Evolutionary conservation across 2,113 vertebrate species (phyloP).

Genomic region (Emydura subglobosa): DNA sequence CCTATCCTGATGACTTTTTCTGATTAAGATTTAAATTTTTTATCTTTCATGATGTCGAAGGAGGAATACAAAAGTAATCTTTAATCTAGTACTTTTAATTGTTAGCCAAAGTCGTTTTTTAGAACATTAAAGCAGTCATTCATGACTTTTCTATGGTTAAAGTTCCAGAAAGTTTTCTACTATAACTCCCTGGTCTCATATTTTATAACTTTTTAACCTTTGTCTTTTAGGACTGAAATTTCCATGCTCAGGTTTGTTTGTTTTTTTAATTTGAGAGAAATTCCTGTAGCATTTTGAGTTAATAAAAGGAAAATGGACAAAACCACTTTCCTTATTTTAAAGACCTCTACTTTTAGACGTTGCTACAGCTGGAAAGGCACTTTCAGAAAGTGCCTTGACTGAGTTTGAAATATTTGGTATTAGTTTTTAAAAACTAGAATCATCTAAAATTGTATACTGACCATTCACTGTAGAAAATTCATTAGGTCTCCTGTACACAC

Average conservation of each 20-base stretch:
- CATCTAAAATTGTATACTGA: background rate
- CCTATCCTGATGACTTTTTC: conserved; percentile 3
- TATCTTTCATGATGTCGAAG: background rate
- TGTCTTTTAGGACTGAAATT: background rate
- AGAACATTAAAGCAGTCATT: background rate
- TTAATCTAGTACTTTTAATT: conserved; percentile 6
- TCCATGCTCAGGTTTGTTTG: background rate
- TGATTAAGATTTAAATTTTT: conserved; percentile 32
- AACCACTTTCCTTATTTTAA: background rate
- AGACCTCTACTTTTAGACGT: background rate
- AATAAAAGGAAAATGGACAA: background rate
- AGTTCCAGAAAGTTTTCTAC: background rate
- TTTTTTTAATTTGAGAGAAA: background rate
- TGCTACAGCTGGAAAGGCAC: background rate
- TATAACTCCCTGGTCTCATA: background rate
- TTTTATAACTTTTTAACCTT: background rate
- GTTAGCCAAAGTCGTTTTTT: background rate
- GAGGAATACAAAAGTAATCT: background rate
- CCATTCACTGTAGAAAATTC: background rate
- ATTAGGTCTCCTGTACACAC: background rate
- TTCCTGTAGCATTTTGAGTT: background rate
- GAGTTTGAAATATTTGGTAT: background rate
- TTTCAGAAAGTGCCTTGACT: background rate
- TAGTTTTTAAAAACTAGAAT: conserved; percentile 29
- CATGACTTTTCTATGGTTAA: background rate